Base-by-base conservation (phyloP, 2,888 invertebrate species). In the Drosophila sordidula region DNA sequence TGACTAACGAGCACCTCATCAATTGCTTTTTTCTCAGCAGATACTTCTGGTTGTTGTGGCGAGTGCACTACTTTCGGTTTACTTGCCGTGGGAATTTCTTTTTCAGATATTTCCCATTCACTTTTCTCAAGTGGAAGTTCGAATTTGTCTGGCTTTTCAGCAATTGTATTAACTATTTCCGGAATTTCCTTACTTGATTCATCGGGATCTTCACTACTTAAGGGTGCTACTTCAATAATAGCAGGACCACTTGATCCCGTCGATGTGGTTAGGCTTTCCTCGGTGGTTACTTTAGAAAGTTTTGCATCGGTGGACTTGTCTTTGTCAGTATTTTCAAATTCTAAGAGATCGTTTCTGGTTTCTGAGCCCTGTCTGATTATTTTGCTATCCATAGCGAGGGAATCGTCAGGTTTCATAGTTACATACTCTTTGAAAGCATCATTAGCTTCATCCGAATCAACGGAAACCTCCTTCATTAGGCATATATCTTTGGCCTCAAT, bases 1-100 rank as follows among this genome's bases (percentile, higher is more conserved):
- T 95, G 95, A 9, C 65, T 51, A 63, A 95, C 94, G 88, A 94
- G 93, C 83, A 94, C 93, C 91, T 94, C 93, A 5, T 85, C 81
- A 9, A 80, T 52, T 50, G 93, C 85, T 62, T 93, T 93, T n/a
- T 64, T 78, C 1, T 44, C 36, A 2, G 26, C 12, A 5, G 70
- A 14, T 9, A 45, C 41, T 34, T 54, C 59, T 4, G 68, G 65
- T 54, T 81, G 64, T 32, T 87, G 87, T 4, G 91, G 91, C 1
- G 90, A 90, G 56, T 91, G 90, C 1, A 91, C 54, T 3, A 91
- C 85, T 63, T 91, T 90, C n/a, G 75, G 75, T 14, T 82, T 86
- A 9, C 79, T 73, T 2, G 59, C 44, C 11, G 69, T 47, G 0
- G 90, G 91, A 25, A 90, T 86, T 66, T 89, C 90, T 52, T 91